Evolutionary conservation across 2,888 invertebrate species (phyloP), one percentile per base, ranked within the genome.

Genomic region (Microplitis manilae): DNA sequence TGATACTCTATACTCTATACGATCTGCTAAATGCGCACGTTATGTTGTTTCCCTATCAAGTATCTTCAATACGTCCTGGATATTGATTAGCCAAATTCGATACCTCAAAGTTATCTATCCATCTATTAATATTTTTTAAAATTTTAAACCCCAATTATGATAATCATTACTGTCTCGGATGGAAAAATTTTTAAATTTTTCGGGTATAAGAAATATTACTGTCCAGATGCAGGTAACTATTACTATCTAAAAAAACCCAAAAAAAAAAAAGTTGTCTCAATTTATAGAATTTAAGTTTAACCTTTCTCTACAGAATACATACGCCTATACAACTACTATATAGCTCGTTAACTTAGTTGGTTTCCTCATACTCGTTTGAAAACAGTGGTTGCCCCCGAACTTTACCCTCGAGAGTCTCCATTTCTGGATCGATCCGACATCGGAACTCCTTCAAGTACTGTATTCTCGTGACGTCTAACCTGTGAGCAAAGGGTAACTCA

Each of bases 361-460:
- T 73, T 73, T 67, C 73, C 67, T 40, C 17, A 60, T 73, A 67
- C 67, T 59, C 60, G 59, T 73, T 38, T 60, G 73, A 50, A 73
- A 73, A 73, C 73, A 59, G 73, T 50, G 67, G 73, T 73, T 73
- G 40, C 67, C 73, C 17, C 67, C 67, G 67, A 73, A 73, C 30
- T 67, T 70, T 67, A 73, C 67, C 39, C 67, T 71, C 71, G 71
- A 61, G 71, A 71, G 71, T 61, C 71, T 71, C 71, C 71, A 71
- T 61, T 61, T 71, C 71, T 61, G 71, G 65, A 73, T 73, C 73
- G 73, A 73, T 73, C 67, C 67, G 65, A 73, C 73, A 67, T 73
- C 59, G 67, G 67, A 68, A 73, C 73, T 73, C 67, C 73, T 67
- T 30, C 50, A 50, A 59, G 50, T 39, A 67, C 65, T 68, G n/a